phyloP scores from a whole-genome alignment of 2,888 invertebrate species.

The Caenorhabditis sp. region DNA sequence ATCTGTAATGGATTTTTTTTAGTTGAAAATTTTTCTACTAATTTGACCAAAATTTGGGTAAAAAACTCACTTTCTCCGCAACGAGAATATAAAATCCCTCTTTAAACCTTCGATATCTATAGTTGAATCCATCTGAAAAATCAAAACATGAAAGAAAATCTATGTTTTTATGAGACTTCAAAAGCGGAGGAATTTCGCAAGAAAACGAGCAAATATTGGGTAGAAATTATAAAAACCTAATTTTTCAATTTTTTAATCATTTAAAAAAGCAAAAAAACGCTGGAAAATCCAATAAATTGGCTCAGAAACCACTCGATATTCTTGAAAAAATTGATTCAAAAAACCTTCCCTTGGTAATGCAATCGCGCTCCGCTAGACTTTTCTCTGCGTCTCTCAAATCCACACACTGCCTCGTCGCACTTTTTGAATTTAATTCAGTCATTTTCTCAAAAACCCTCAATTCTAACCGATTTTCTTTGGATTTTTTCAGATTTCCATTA shows the following conservation, averaged over 20 bases:
- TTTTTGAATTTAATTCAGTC: not conserved
- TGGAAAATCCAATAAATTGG: not conserved
- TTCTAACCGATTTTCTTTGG: not conserved
- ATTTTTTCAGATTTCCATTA: slow-evolving; percentile 6
- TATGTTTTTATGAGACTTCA: too few relatives aligned
- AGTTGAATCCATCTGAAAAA: slow-evolving; percentile 38
- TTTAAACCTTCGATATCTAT: slow-evolving; percentile 50
- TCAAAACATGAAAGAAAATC: not conserved
- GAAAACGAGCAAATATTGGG: not conserved
- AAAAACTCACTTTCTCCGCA: slow-evolving; percentile 51
- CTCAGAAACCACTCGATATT: not conserved
- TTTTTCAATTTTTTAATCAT: not conserved
- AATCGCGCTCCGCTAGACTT: slow-evolving; percentile 32
- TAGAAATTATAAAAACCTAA: too few relatives aligned
- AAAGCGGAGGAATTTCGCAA: slow-evolving; percentile 9
- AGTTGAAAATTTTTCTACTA: too few relatives aligned
- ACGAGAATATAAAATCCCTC: slow-evolving; percentile 34
- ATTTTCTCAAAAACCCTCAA: slow-evolving; percentile 1
- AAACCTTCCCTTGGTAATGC: not conserved
- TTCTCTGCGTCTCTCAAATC: slow-evolving; percentile 1
- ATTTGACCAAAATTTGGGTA: not conserved
- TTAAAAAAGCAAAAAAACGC: not conserved
- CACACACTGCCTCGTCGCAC: not conserved
- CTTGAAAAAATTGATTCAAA: slow-evolving; percentile 9
- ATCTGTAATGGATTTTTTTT: slow-evolving; percentile 31